Percentiles rank a stretch among this genome's conserved stretches.
These are phyloP conservation scores for Villa cingulata DNA, from an alignment of 2,888 invertebrate genomes.

Conservation along the genomic window DNA sequence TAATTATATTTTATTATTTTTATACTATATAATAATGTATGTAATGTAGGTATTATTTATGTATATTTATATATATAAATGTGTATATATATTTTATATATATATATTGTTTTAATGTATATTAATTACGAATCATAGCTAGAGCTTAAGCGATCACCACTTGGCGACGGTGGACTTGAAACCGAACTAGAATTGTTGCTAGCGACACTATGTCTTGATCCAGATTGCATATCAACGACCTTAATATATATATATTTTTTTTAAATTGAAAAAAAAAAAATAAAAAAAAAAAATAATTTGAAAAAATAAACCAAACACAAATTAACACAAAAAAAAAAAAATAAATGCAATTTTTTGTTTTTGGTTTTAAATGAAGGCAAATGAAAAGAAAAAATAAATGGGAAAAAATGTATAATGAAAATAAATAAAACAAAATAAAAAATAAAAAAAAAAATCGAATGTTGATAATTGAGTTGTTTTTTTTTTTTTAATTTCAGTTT, in stretches of 20 bases:
- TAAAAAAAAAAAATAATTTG: constrained; percentile 5
- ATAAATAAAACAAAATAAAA: too few relatives aligned
- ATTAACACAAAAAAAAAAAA: too few relatives aligned
- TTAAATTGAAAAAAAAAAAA: constrained; percentile 5
- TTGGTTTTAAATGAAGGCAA: too few relatives aligned
- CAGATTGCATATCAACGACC: constrained; percentile 19
- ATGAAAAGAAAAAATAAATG: too few relatives aligned
- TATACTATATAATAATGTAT: too few relatives aligned
- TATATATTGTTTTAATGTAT: background rate
- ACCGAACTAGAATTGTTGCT: constrained; percentile 19
- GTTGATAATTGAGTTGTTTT: too few relatives aligned
- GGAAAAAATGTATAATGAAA: too few relatives aligned
- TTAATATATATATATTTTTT: constrained; percentile 8
- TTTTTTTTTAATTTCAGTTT: too few relatives aligned
- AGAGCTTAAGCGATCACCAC: constrained; percentile 18
- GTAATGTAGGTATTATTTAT: too few relatives aligned
- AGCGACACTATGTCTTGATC: constrained; percentile 19
- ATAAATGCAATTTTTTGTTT: too few relatives aligned
- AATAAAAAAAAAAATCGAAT: too few relatives aligned
- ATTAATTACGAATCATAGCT: constrained; percentile 18
- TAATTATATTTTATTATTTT: too few relatives aligned
- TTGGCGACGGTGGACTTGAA: constrained; percentile 19
- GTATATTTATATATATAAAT: background rate
- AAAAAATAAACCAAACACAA: constrained; percentile 2
- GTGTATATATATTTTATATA: background rate